A percentile compares a stretch with the other conserved stretches of the same genome.
Conservation (phyloP, 2,888 invertebrate genomes). For the Linnaemya vulpina region DNA sequence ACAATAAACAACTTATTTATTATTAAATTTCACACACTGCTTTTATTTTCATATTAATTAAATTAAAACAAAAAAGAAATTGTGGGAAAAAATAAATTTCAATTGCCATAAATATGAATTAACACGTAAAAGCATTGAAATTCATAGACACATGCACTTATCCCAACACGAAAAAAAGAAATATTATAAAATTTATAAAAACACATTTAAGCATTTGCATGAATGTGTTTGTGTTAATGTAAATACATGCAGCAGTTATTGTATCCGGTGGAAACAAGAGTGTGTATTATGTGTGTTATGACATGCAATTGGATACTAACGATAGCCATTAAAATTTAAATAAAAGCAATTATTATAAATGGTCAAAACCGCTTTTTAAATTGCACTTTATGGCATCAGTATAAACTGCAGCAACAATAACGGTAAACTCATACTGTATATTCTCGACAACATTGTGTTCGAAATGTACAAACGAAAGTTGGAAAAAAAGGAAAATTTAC, state of each 20-base stretch:
- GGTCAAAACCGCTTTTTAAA: constrained; percentile 77
- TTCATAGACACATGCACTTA: constrained; percentile 22
- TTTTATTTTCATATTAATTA: constrained; percentile 34
- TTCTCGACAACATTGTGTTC: constrained; percentile 32
- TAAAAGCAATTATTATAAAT: constrained; percentile 82
- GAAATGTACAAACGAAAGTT: constrained; percentile 15
- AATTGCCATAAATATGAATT: constrained; percentile 67
- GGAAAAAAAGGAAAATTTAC: neutral
- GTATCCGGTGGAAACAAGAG: constrained; percentile 17
- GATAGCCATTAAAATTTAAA: constrained; percentile 82
- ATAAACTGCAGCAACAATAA: constrained; percentile 32
- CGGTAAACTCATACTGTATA: constrained; percentile 8
- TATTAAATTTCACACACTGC: constrained; percentile 5
- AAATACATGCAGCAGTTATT: neutral
- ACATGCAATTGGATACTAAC: constrained; percentile 74
- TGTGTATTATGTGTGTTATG: constrained; percentile 39
- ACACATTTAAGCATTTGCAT: constrained; percentile 6
- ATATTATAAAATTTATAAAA: constrained; percentile 9
- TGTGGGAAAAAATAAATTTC: constrained; percentile 51
- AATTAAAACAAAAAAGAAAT: constrained; percentile 44
- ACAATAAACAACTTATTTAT: constrained; percentile 19
- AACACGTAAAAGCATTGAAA: constrained; percentile 64
- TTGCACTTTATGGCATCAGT: constrained; percentile 68
- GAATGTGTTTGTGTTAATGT: neutral
- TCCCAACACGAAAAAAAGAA: neutral